Percentiles rank a stretch among this genome's conserved stretches.
These are phyloP conservation scores for Myocastor coypus DNA, from an alignment of 2,113 vertebrate species.

Conservation along the genomic window DNA sequence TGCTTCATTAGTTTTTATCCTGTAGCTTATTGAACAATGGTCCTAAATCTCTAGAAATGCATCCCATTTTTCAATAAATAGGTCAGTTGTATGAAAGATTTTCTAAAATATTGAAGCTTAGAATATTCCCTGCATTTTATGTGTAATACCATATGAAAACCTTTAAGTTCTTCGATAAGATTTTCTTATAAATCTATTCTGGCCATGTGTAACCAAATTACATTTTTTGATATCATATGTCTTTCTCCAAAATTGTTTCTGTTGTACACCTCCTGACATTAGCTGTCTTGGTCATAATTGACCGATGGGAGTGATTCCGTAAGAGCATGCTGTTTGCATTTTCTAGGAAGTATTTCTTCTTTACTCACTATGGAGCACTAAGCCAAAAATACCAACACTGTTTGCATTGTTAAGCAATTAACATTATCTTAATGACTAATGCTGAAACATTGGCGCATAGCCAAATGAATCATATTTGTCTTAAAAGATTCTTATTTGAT, in stretches of 20 bases:
- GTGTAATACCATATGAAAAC: slow-evolving; percentile 61
- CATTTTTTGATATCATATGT: slow-evolving; percentile 50
- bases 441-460: background rate
- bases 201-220: slow-evolving; percentile 75
- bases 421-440: slow-evolving; percentile 55
- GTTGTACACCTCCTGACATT: slow-evolving; percentile 44
- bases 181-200: slow-evolving; percentile 67
- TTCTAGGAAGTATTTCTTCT: slow-evolving; percentile 69
- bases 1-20: background rate
- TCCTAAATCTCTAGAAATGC: slow-evolving; percentile 47
- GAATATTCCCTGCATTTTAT: slow-evolving; percentile 64
- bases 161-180: slow-evolving; percentile 67
- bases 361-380: slow-evolving; percentile 72
- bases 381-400: slow-evolving; percentile 60
- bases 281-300: slow-evolving; percentile 56
- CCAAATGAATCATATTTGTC: slow-evolving; percentile 64
- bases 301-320: slow-evolving; percentile 24
- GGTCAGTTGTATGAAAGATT: slow-evolving; percentile 58
- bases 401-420: slow-evolving; percentile 52
- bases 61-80: slow-evolving; percentile 66
- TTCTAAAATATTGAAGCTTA: slow-evolving; percentile 74
- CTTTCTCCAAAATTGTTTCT: slow-evolving; percentile 60
- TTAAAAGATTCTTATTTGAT: slow-evolving; percentile 52
- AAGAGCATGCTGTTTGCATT: slow-evolving; percentile 73
- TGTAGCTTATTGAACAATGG: slow-evolving; percentile 14